Evolutionary conservation across 1,140 invertebrate genomes (phyloP), one percentile per base, ranked within the genome.

Genomic region (Chrysopa pallens): DNA sequence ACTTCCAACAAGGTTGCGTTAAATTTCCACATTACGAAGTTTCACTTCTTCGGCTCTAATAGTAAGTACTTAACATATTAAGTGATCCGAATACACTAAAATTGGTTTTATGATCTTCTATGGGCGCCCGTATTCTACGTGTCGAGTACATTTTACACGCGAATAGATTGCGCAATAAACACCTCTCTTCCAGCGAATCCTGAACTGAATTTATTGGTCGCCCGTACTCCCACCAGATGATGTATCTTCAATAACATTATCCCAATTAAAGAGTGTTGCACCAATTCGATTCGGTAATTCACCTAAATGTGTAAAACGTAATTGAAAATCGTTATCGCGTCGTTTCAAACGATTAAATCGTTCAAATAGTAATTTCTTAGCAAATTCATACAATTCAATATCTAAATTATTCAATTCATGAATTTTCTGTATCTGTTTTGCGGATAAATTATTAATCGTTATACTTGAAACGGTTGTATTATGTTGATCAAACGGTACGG

Each of bases 381-480:
- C 93, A 68, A 84, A 99, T 42, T 84, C 74, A 60, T 98, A 98
- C 14, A 99, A 68, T 66, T 95, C 78, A 27, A 94, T 67, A 62
- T 98, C 95, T 39, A 98, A 68, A 38, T 73, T 69, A 67, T 98
- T 98, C 37, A 90, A 67, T 52, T 76, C 64, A 52, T 74, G 72
- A 49, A 98, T 80, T 56, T 71, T 74, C 12, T 76, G 69, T 23
- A 86, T 61, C 54, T 90, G 82, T 45, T 78, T 69, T 1, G 71
- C 57, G 31, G 72, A 75, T 38, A 95, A 64, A 37, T 76, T 78
- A 12, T 73, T 72, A 54, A 88, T 70, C 39, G 78, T 85, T 38
- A 73, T 70, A 54, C 75, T 82, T 13, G 86, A 86, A 40, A 85
- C 70, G 1, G 87, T 91, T 44, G 84, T 76, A 64, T 93, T 92